These are phyloP conservation scores for Lutjanus erythropterus DNA, from an alignment of 2,113 vertebrate species.

Conservation along the genomic window DNA sequence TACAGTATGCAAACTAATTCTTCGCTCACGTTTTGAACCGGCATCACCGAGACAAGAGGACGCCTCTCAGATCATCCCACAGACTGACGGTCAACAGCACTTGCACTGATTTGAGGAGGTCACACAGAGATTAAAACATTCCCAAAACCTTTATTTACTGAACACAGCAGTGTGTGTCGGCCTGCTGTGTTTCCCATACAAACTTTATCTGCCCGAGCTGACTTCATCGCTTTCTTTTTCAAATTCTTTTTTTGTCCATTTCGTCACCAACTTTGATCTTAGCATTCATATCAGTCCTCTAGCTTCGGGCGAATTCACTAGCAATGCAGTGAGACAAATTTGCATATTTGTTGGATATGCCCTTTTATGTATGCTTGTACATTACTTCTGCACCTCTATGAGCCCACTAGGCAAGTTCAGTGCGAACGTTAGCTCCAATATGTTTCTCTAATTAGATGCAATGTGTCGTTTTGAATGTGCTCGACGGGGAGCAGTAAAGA, in stretches of 20 bases:
- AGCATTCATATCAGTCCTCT: constrained; percentile 12
- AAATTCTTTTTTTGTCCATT: constrained; percentile 30
- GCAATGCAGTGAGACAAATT: constrained; percentile 17
- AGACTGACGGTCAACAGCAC: constrained; percentile 15
- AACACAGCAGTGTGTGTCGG: background rate
- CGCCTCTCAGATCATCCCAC: background rate
- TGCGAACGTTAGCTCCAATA: constrained; percentile 29
- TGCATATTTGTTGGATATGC: constrained; percentile 51
- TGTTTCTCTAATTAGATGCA: constrained; percentile 60
- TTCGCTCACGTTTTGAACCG: constrained; percentile 16
- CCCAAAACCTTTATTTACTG: constrained; percentile 26
- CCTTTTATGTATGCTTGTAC: constrained; percentile 46
- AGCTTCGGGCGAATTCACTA: constrained; percentile 9
- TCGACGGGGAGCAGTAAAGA: constrained; percentile 33
- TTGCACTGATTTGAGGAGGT: constrained; percentile 23
- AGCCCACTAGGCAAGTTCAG: constrained; percentile 38
- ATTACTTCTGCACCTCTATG: constrained; percentile 31
- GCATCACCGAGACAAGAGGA: background rate
- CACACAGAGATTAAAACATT: constrained; percentile 13
- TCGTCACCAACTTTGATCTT: constrained; percentile 56
- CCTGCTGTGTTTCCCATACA: constrained; percentile 21
- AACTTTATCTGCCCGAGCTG: background rate
- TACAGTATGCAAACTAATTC: constrained; percentile 22
- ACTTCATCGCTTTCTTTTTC: constrained; percentile 10
- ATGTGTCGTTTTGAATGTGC: constrained; percentile 51